phyloP scores from a whole-genome alignment of 2,888 invertebrate species.

The Latrodectus hesperus region DNA sequence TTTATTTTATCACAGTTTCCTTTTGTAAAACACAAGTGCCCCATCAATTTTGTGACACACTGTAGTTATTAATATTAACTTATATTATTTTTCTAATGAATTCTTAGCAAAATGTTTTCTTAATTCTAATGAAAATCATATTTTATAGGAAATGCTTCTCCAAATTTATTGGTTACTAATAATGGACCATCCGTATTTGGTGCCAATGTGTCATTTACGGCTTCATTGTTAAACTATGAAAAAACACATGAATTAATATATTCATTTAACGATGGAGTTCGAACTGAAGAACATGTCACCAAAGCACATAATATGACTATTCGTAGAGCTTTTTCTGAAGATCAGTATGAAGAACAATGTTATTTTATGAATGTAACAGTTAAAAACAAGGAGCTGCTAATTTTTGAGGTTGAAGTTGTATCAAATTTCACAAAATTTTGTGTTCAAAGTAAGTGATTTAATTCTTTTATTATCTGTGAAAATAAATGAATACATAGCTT shows the following conservation, averaged over 20 bases:
- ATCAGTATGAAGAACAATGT: constrained; percentile 10
- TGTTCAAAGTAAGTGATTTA: constrained; percentile 23
- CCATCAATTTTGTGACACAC: too few species aligned
- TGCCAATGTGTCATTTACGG: constrained; percentile 82
- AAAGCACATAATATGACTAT: constrained; percentile 12
- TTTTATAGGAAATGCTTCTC: constrained; percentile 19
- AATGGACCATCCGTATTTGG: constrained; percentile 84
- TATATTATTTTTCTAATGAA: too few species aligned
- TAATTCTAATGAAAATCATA: too few species aligned
- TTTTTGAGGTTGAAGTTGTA: constrained; percentile 6
- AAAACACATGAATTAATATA: neutral
- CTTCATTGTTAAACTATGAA: constrained; percentile 76
- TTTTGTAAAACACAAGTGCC: too few species aligned
- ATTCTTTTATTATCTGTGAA: too few species aligned
- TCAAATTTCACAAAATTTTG: constrained; percentile 28
- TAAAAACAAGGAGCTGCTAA: neutral
- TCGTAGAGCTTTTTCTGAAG: constrained; percentile 13
- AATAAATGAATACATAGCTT: too few species aligned
- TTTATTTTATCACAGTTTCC: too few species aligned
- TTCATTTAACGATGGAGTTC: constrained; percentile 48
- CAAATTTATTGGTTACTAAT: constrained; percentile 76
- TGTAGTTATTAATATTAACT: too few species aligned
- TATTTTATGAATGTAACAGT: constrained; percentile 53
- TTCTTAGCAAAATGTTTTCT: too few species aligned
- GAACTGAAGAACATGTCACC: neutral